These are phyloP conservation scores for Eulemur rufifrons DNA, from an alignment of 2,113 vertebrate species.

Conservation along the genomic window DNA sequence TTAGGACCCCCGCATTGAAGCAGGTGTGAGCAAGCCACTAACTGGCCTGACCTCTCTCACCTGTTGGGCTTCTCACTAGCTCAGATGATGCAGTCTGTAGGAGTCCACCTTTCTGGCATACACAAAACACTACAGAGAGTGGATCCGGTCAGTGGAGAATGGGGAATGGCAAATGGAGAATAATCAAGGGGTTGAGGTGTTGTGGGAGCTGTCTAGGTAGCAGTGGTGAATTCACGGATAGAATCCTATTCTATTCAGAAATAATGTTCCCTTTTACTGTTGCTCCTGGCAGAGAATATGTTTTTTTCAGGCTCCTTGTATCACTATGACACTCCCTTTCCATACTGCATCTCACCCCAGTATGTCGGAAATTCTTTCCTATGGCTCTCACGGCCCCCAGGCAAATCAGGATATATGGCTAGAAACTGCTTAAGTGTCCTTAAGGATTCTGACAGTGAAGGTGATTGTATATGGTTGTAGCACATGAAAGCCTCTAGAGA, in stretches of 20 bases:
- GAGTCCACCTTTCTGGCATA: neutral
- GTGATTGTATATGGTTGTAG: neutral
- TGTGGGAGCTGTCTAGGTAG: neutral
- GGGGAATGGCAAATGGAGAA: neutral
- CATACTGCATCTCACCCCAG: neutral
- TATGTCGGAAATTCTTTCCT: constrained; percentile 46
- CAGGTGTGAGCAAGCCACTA: neutral
- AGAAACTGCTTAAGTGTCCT: constrained; percentile 11
- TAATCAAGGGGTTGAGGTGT: neutral
- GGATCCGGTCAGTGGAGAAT: too few species aligned
- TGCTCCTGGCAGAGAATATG: neutral
- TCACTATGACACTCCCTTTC: neutral
- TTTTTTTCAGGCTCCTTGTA: neutral
- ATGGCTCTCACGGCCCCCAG: neutral
- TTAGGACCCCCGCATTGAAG: neutral
- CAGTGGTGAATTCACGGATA: neutral
- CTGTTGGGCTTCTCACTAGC: neutral
- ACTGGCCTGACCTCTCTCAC: neutral
- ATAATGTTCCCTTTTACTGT: neutral
- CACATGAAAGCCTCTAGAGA: neutral
- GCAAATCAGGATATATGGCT: constrained; percentile 18
- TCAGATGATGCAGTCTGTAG: neutral
- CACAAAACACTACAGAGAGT: neutral
- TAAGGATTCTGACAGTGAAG: constrained; percentile 17
- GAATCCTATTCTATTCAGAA: neutral